Evolutionary conservation across 2,797 vertebrate species (phyloP), one percentile per base, ranked within the genome.

Genomic region (Dicrostonyx torquatus): DNA sequence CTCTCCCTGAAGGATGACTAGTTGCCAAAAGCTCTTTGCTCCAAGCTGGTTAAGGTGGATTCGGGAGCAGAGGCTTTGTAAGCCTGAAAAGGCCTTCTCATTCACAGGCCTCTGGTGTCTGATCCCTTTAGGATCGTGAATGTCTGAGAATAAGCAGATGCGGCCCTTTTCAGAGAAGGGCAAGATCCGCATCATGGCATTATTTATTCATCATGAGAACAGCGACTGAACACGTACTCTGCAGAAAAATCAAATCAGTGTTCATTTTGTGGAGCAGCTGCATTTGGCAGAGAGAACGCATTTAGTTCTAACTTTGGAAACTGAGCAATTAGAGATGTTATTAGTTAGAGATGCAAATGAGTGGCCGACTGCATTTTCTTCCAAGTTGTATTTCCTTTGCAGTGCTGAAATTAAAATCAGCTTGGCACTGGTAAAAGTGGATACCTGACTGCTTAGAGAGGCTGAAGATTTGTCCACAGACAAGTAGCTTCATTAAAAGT

Each of bases 111-210:
- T 98, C 97, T 98, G 98, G 98, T 98, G 98, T 99, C 99, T 98
- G 98, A 98, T 98, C 98, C 98, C 97, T 98, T 99, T 98, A 99
- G 98, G 97, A 97, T 96, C 94, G 96, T 98, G 98, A 98, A 97
- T 97, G 98, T 89, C 97, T 99, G 99, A 99, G 98, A 98, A 98
- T 97, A 98, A 99, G 97, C 99, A 99, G 99, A 99, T 95, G 95
- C 97, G 95, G 98, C 94, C 97, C 98, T 98, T 98, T 98, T 98
- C 97, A 96, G 98, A 97, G 97, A 97, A 97, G 98, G 98, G 98
- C 97, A 98, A 98, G 98, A 96, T 97, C 98, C 96, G 95, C 95
- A 93, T 97, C 90, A 53, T 96, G 97, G 97, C 94, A 97, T 98
- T 98, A 98, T 97, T 98, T 98, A 97, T 97, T 97, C 97, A 95